Evolutionary conservation across 2,888 invertebrate species (phyloP).

Genomic region (Orthonychiurus folsomi): DNA sequence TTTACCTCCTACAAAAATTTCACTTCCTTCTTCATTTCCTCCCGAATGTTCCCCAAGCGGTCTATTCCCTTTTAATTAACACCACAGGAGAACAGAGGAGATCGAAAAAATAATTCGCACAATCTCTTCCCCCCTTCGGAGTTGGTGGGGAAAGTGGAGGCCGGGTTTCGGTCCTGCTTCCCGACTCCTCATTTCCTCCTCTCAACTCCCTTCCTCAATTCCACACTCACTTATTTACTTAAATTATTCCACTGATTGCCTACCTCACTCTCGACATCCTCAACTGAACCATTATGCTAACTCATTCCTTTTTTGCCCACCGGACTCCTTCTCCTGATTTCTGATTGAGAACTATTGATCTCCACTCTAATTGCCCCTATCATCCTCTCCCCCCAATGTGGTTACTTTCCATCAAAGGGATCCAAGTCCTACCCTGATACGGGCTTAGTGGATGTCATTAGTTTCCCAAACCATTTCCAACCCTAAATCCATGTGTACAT

Average conservation of each 20-base stretch:
- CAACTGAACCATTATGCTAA: too few species aligned
- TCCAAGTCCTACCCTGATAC: not conserved
- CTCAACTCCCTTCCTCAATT: slow-evolving; percentile 10
- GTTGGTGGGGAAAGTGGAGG: not conserved
- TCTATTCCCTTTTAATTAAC: slow-evolving; percentile 38
- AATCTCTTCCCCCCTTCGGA: not conserved
- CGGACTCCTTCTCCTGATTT: too few species aligned
- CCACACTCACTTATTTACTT: not conserved
- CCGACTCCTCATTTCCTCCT: not conserved
- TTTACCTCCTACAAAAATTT: slow-evolving; percentile 12
- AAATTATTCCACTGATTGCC: not conserved
- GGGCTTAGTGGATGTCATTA: too few species aligned
- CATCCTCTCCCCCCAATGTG: not conserved
- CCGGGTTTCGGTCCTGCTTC: too few species aligned
- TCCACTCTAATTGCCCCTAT: not conserved
- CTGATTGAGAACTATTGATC: not conserved
- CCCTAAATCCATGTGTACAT: too few species aligned
- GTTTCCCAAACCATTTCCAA: slow-evolving; percentile 4
- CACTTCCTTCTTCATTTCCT: slow-evolving; percentile 37
- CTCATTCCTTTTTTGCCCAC: not conserved
- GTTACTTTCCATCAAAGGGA: not conserved
- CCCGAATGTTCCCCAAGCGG: slow-evolving; percentile 33
- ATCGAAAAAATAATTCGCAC: slow-evolving; percentile 27
- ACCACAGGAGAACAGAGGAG: slow-evolving; percentile 26
- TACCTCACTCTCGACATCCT: not conserved